A percentile compares a stretch with the other conserved stretches of the same genome.
Evolutionary conservation across 2,888 invertebrate genomes (phyloP).

Genomic region (Nomada ferruginata): DNA sequence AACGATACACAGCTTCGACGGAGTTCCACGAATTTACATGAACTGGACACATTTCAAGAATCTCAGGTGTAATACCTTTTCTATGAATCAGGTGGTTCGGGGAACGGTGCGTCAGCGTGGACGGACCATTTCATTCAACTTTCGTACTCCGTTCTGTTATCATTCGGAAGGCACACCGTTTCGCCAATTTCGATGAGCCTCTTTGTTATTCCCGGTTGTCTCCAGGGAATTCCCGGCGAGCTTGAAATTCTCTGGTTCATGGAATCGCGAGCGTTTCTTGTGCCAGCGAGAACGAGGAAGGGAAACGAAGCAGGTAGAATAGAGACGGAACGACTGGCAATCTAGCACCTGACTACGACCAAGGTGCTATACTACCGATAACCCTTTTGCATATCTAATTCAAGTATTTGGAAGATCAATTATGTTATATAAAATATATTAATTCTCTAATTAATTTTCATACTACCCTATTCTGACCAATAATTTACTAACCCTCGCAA

Average conservation of each 20-base stretch:
- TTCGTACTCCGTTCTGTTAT: conserved; percentile 37
- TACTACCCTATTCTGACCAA: too few relatives aligned
- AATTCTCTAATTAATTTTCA: too few relatives aligned
- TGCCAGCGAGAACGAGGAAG: conserved; percentile 17
- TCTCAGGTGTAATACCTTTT: background rate
- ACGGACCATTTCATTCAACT: conserved; percentile 18
- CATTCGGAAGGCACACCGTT: conserved; percentile 37
- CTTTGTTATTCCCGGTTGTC: conserved; percentile 42
- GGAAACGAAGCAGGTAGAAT: background rate
- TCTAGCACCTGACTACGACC: conserved; percentile 64
- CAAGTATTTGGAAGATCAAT: too few relatives aligned
- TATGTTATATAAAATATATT: too few relatives aligned
- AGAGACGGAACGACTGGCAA: conserved; percentile 49
- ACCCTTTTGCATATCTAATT: too few relatives aligned
- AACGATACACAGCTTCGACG: background rate
- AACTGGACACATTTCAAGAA: background rate
- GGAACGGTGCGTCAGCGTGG: background rate
- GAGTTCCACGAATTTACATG: background rate
- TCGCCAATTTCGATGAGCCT: conserved; percentile 34
- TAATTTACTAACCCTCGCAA: too few relatives aligned
- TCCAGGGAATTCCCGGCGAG: conserved; percentile 48
- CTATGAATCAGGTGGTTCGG: background rate
- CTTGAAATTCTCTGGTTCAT: conserved; percentile 41
- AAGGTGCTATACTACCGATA: conserved; percentile 39
- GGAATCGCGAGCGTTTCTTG: conserved; percentile 56